Conservation (phyloP, 2,113 vertebrate species). For the Amphiprion percula region DNA sequence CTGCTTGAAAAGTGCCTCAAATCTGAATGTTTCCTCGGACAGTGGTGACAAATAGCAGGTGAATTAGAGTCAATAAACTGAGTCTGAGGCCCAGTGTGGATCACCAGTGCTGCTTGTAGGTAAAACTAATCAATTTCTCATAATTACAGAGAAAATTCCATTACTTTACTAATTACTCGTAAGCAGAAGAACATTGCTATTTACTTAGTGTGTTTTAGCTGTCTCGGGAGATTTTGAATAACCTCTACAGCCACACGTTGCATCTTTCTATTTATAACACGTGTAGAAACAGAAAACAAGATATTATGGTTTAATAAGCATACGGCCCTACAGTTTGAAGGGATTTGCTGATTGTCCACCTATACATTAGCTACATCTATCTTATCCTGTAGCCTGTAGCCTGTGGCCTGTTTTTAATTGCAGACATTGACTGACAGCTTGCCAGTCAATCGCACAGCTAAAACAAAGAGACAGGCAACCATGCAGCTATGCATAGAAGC, state of each 20-base stretch:
- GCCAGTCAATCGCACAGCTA: too few species aligned
- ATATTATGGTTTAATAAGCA: background rate
- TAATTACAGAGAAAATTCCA: background rate
- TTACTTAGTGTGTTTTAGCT: background rate
- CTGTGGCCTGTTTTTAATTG: too few species aligned
- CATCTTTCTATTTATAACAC: too few species aligned
- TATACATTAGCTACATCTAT: background rate
- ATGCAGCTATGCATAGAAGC: too few species aligned
- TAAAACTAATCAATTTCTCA: background rate
- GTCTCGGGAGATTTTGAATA: background rate
- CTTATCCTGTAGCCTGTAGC: background rate
- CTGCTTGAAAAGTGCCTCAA: conserved; percentile 10
- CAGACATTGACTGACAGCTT: too few species aligned
- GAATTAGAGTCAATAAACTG: conserved; percentile 28
- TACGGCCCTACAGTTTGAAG: background rate
- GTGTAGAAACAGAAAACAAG: too few species aligned
- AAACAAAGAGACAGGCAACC: too few species aligned
- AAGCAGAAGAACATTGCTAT: background rate
- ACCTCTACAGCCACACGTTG: too few species aligned
- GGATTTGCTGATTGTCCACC: background rate
- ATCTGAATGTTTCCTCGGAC: conserved; percentile 15
- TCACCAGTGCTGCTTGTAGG: background rate
- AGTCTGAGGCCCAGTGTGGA: background rate
- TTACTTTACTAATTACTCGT: background rate
- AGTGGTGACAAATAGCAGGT: conserved; percentile 8